A percentile compares a stretch with the other conserved stretches of the same genome.
Evolutionary conservation across 2,797 vertebrate genomes (phyloP).

Genomic region (Urophycis tenuis): DNA sequence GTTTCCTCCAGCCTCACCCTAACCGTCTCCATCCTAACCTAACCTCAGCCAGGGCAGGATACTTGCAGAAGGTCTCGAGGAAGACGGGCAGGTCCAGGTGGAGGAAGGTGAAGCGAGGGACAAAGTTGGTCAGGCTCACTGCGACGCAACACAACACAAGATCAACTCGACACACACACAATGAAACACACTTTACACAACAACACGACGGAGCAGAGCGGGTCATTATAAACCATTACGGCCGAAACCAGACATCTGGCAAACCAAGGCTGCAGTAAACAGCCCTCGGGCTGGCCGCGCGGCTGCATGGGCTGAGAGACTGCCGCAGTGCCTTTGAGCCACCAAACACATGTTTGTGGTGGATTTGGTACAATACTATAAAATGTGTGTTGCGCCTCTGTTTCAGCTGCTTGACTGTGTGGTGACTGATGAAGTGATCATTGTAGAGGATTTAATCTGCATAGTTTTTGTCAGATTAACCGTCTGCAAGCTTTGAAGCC

Average conservation of each 20-base stretch:
- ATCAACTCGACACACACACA: neutral
- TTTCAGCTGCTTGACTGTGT: too few species aligned
- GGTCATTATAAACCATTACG: neutral
- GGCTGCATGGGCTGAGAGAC: neutral
- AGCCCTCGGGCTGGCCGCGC: too few species aligned
- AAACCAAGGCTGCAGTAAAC: too few species aligned
- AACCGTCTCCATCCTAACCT: too few species aligned
- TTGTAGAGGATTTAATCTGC: too few species aligned
- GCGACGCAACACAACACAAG: constrained; percentile 18
- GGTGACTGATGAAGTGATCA: too few species aligned
- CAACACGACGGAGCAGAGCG: neutral
- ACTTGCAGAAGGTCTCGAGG: constrained; percentile 97
- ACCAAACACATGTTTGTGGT: neutral
- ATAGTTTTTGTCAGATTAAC: too few species aligned
- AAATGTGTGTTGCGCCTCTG: too few species aligned
- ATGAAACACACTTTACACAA: neutral
- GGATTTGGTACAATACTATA: neutral
- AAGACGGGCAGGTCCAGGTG: constrained; percentile 87
- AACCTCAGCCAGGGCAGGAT: constrained; percentile 74
- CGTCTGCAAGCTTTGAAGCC: too few species aligned
- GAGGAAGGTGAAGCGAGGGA: constrained; percentile 87
- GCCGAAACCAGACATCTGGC: too few species aligned
- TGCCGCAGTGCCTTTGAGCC: neutral
- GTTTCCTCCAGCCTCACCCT: neutral
- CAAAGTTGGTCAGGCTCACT: constrained; percentile 95